Conservation (phyloP, 2,888 invertebrate genomes). For the Polia nebulosa region DNA sequence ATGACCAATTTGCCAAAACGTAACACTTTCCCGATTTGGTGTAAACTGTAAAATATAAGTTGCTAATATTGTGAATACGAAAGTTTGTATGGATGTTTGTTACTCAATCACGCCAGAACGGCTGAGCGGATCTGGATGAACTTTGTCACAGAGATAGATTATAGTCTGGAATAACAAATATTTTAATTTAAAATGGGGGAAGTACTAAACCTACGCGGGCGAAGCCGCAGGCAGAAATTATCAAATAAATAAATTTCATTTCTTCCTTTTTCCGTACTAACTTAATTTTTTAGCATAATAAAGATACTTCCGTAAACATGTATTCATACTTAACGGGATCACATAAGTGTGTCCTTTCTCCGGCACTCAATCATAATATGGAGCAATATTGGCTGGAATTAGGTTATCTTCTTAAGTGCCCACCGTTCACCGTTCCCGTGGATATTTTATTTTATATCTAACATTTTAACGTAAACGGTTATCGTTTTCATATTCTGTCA, state of each 20-base stretch:
- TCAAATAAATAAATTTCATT: neutral
- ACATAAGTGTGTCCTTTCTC: constrained; percentile 18
- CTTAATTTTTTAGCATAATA: neutral
- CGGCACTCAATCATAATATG: constrained; percentile 32
- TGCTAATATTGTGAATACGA: too few relatives aligned
- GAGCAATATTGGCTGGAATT: constrained; percentile 20
- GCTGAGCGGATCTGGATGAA: too few relatives aligned
- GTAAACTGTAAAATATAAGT: too few relatives aligned
- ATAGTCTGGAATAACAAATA: too few relatives aligned
- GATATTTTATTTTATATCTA: neutral
- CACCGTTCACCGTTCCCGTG: neutral
- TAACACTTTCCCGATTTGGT: neutral
- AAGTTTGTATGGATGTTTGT: too few relatives aligned
- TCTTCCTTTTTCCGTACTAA: too few relatives aligned
- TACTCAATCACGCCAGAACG: too few relatives aligned
- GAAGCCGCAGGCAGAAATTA: too few relatives aligned
- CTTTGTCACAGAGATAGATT: too few relatives aligned
- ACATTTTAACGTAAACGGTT: neutral
- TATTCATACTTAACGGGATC: constrained; percentile 36
- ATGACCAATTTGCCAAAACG: neutral
- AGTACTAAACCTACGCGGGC: too few relatives aligned
- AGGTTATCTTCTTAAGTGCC: constrained; percentile 18
- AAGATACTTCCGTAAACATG: constrained; percentile 18
- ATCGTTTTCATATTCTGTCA: too few relatives aligned
- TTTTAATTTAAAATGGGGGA: too few relatives aligned